phyloP scores from a whole-genome alignment of 2,888 invertebrate genomes.

The Aphodius sticticus region DNA sequence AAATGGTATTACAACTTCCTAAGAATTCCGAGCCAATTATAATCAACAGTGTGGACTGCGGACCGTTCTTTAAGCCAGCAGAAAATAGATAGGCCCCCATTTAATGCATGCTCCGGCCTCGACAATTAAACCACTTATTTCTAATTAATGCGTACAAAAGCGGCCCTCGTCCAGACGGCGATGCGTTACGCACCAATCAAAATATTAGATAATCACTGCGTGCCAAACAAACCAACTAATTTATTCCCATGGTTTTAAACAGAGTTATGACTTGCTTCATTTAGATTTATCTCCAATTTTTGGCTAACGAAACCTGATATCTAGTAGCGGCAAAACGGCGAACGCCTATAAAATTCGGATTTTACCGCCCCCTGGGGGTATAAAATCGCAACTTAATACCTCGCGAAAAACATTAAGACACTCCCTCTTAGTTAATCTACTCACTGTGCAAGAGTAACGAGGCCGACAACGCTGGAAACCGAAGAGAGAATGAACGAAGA shows the following conservation, averaged over 20 bases:
- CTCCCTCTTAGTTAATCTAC: background rate
- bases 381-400: background rate
- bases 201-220: background rate
- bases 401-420: background rate
- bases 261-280: too few species aligned
- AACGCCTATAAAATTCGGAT: background rate
- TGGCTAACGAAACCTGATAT: background rate
- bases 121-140: too few species aligned
- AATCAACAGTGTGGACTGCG: background rate
- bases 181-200: background rate
- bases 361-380: background rate
- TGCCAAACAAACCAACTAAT: background rate
- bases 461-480: background rate
- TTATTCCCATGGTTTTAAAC: background rate
- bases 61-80: background rate
- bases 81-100: too few species aligned
- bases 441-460: background rate
- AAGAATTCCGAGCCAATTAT: background rate
- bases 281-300: background rate
- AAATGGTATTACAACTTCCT: constrained; percentile 11
- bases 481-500: background rate
- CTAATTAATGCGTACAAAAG: too few species aligned
- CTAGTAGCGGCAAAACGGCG: background rate
- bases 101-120: too few species aligned
- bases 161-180: too few species aligned